Evolutionary conservation across 2,113 vertebrate species (phyloP), one percentile per base, ranked within the genome.

Genomic region (Pedionomus torquatus): DNA sequence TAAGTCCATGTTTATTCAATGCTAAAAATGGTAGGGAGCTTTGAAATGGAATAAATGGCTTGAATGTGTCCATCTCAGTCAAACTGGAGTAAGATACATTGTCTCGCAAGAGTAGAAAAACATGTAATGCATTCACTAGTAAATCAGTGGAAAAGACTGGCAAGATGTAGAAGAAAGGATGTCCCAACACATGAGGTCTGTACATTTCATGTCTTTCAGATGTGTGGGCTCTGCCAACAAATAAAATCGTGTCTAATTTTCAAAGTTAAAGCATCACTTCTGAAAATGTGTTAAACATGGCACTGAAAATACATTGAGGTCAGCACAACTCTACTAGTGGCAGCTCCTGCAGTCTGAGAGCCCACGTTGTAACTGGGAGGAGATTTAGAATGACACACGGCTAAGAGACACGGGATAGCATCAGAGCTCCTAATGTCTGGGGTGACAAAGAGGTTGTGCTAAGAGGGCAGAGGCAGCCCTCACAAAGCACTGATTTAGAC

Each of bases 371-470:
- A 30, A 37, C 16, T 63, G 49, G 30, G 25, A 44, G 23, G 15
- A 33, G 25, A 12, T 18, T 10, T 7, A 33, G 41, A 48, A 9
- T 0, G 2, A 10, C 4, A 2, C 24, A 2, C 0, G 2, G 43
- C 64, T 30, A 54, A 23, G 26, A 49, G 31, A 19, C 1, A 3
- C 20, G 10, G n/a, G 9, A 17, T 17, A 33, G 43, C 10, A 8
- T n/a, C 3, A 1, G 11, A 19, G 14, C 7, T 85, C 66, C 48
- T 10, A 3, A 1, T 0, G 0, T 17, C 26, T 54, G 37, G 4
- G 48, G 54, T 9, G 19, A 35, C 61, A 31, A 44, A 39, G 58
- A 33, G 41, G 3, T 7, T 18, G 18, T 39, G 9, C 48, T 28
- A 61, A 55, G 65, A 25, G 61, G 23, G 23, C 23, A 14, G 54